phyloP scores from a whole-genome alignment of 2,888 invertebrate species.

The Rotaria socialis region DNA sequence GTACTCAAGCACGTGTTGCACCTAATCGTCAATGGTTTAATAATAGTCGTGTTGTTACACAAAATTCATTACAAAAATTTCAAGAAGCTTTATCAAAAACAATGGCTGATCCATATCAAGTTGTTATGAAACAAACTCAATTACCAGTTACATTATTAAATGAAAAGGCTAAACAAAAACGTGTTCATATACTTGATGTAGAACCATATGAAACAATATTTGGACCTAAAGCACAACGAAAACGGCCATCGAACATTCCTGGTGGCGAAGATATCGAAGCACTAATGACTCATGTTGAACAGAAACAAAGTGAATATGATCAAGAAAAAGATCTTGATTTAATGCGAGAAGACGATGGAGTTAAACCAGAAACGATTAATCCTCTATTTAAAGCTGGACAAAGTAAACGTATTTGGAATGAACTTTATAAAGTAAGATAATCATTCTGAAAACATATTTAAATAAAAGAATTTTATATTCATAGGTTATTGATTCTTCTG shows the following conservation, averaged over 20 bases:
- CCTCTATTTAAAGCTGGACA: slow-evolving; percentile 66
- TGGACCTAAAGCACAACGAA: slow-evolving; percentile 85
- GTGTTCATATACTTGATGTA: slow-evolving; percentile 89
- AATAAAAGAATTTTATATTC: slow-evolving; percentile 4
- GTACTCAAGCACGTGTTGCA: slow-evolving; percentile 86
- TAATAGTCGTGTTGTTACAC: slow-evolving; percentile 91
- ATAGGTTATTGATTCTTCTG: slow-evolving; percentile 82
- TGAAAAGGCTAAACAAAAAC: slow-evolving; percentile 75
- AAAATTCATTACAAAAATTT: slow-evolving; percentile 66
- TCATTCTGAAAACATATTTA: not conserved
- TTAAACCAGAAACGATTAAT: slow-evolving; percentile 72
- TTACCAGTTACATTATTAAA: slow-evolving; percentile 87
- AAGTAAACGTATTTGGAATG: slow-evolving; percentile 96
- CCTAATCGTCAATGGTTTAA: slow-evolving; percentile 98
- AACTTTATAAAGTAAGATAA: slow-evolving; percentile 77
- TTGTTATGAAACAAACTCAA: slow-evolving; percentile 90
- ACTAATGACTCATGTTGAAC: slow-evolving; percentile 70
- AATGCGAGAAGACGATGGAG: slow-evolving; percentile 71
- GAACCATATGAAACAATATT: slow-evolving; percentile 89
- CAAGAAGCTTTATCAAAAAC: slow-evolving; percentile 89
- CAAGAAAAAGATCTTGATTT: slow-evolving; percentile 76
- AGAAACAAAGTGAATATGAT: slow-evolving; percentile 73
- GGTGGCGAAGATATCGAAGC: slow-evolving; percentile 71
- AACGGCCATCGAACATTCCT: slow-evolving; percentile 71
- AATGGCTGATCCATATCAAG: slow-evolving; percentile 89